Percentiles rank a stretch among this genome's conserved stretches.
These are phyloP conservation scores for Sinosuthora webbiana DNA, from an alignment of 2,113 vertebrate genomes.

Conservation along the genomic window DNA sequence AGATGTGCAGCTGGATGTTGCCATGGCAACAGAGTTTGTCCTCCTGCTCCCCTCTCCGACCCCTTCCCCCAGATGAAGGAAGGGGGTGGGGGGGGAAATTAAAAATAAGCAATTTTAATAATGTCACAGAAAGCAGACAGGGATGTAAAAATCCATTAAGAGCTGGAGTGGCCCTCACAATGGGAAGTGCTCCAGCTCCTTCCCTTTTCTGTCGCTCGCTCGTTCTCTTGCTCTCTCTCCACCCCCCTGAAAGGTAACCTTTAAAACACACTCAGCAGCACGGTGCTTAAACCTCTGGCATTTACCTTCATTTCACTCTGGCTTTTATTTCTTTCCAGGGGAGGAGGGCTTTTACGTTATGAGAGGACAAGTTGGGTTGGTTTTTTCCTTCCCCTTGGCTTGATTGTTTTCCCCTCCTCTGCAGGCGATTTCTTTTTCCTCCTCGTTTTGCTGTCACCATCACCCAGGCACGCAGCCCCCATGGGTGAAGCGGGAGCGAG, in stretches of 20 bases:
- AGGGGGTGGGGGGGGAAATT: not conserved
- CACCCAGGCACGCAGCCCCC: fast-evolving
- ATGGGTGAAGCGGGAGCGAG: fast-evolving
- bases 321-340: conserved; percentile 48
- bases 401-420: not conserved
- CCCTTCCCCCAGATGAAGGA: not conserved
- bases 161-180: conserved; percentile 10
- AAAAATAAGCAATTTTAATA: conserved; percentile 56
- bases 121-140: not conserved
- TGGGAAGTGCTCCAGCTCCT: conserved; percentile 22
- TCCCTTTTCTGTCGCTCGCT: not conserved
- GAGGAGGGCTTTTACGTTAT: conserved; percentile 17
- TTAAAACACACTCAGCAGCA: conserved; percentile 43
- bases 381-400: not conserved
- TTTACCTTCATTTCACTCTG: conserved; percentile 66
- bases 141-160: conserved; percentile 55
- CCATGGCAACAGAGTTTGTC: not conserved
- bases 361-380: not conserved
- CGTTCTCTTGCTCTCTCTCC: not conserved
- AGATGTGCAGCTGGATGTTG: not conserved
- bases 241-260: conserved; percentile 67
- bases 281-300: conserved; percentile 67
- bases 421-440: not conserved
- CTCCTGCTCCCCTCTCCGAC: not conserved
- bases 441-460: not conserved